Evolutionary conservation across 35 echinoderm and acorn worm genomes (phyloP), one percentile per base, ranked within the genome.

Genomic region (Apostichopus japonicus): DNA sequence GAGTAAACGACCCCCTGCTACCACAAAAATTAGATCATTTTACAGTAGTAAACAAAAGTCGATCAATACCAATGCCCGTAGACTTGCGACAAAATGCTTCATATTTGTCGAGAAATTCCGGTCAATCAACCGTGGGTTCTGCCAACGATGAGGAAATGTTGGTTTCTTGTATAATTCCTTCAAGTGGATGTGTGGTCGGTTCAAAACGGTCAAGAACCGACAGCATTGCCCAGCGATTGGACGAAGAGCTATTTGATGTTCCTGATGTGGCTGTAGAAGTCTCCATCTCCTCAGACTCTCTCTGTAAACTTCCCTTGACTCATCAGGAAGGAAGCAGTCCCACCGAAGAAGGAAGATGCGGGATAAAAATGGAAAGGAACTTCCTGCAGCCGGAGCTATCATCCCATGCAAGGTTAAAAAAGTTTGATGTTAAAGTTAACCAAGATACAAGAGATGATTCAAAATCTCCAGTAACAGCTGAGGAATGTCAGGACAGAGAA

Each of bases 221-320:
- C 8, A 25, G 23, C 9, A 25, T 4, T 82, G 22, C 11, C 15
- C 79, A 52, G 11, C 15, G 6, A 13, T 56, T 56, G 0, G 27
- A 82, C 9, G n/a, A 8, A 5, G 23, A 54, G 79, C 15, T 6
- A 82, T 10, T 33, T 7, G 13, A 75, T 75, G 71, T 75, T 21
- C 71, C 71, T n/a, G 71, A 52, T 52, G 79, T 82, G 8, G 79
- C 79, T 52, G 79, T 51, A 6, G 79, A 82, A 24, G 24, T 82
- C 8, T 82, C 79, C 15, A 9, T 82, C 11, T 52, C 54, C 44
- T 82, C 79, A n/a, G 79, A 56, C 8, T 25, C 79, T 19, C 8
- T 51, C 15, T 8, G 79, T 54, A 24, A 56, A 52, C 4, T 23
- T 44, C 33, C 21, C 8, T 24, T 5, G 44, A 52, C 79, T 82